Evolutionary conservation across 2,888 invertebrate species (phyloP).

Genomic region (Papilio elwesi): DNA sequence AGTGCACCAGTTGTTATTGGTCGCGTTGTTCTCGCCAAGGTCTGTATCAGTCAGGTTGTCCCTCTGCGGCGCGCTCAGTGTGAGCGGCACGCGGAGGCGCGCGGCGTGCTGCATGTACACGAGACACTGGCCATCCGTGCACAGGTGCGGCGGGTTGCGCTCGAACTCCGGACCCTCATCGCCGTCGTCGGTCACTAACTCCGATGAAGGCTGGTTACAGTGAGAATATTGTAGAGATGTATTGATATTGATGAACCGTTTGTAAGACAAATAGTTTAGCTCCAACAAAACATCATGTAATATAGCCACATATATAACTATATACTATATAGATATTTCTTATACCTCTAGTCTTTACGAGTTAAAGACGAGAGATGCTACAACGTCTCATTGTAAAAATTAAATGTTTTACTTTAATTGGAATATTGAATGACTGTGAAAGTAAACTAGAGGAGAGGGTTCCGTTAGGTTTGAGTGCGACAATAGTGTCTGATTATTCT

Average conservation of each 20-base stretch:
- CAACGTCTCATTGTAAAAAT: too few species aligned
- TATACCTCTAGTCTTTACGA: too few species aligned
- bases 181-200: constrained; percentile 50
- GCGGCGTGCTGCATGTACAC: constrained; percentile 75
- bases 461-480: too few species aligned
- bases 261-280: too few species aligned
- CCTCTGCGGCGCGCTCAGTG: constrained; percentile 65
- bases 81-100: constrained; percentile 67
- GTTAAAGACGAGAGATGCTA: too few species aligned
- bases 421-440: too few species aligned
- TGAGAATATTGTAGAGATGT: neutral
- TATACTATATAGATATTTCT: too few species aligned
- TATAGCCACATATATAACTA: too few species aligned
- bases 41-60: constrained; percentile 55
- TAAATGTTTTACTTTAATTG: too few species aligned
- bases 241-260: too few species aligned
- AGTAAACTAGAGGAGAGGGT: too few species aligned
- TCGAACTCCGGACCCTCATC: constrained; percentile 66
- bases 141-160: constrained; percentile 72
- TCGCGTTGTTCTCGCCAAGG: constrained; percentile 34
- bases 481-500: neutral
- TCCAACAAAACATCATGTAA: too few species aligned
- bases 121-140: constrained; percentile 70
- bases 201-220: constrained; percentile 43
- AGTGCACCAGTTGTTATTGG: constrained; percentile 85